Base-by-base conservation (phyloP, 2,888 invertebrate genomes). In the Acronicta leporina region DNA sequence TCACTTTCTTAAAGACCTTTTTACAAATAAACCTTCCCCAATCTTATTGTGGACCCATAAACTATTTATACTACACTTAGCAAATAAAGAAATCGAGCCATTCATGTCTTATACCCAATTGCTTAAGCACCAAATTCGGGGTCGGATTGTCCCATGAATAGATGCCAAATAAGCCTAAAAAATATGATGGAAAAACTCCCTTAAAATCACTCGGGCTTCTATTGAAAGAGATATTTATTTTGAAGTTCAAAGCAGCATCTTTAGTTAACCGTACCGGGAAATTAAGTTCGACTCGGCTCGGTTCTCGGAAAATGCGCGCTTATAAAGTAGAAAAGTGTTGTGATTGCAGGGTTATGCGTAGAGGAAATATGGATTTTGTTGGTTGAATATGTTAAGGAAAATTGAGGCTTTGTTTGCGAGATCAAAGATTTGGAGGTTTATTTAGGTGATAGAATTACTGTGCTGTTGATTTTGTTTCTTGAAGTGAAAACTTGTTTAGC, bases 41-140 rank as follows among this genome's bases (percentile, higher is more conserved):
- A 54, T 45, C 30, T 48, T 46, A 60, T 69, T 72, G 57, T 69
- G 49, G 49, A 49, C 56, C 57, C 57, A 79, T 77, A 76, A 75
- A 79, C 75, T 72, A 77, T 75, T 72, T 75, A 69, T 77, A 77
- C 68, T 73, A 80, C 83, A 80, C 77, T 81, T 80, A 76, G 66
- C 80, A 79, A 79, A 80, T 83, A 85, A 81, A 83, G 56, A 57
- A 73, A 66, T 77, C 77, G 79, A 73, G 74, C 68, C 75, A 81
- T 82, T 84, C 81, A 80, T 68, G 73, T 68, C 70, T 69, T 65
- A 77, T 70, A 73, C 8, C 57, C 54, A 73, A 80, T 69, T 73
- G 80, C 75, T 67, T 70, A 73, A 74, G 71, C 77, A 69, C 51
- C 63, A 66, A 77, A 73, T 80, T 75, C 52, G 70, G 72, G 61